phyloP scores from a whole-genome alignment of 2,888 invertebrate genomes.

The Spilosoma lubricipeda region DNA sequence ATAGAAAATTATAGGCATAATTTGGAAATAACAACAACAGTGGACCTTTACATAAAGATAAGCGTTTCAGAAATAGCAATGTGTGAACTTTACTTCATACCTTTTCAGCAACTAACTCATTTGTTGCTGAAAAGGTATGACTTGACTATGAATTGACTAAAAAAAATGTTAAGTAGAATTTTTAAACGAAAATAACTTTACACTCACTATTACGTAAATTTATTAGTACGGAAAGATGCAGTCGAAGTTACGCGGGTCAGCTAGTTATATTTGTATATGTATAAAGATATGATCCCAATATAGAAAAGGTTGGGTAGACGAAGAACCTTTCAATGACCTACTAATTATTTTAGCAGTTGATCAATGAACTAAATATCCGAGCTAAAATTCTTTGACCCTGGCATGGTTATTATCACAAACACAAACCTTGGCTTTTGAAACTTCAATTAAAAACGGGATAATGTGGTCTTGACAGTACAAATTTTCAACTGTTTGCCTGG shows the following conservation, averaged over 20 bases:
- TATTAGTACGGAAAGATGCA: no score
- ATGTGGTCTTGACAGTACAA: conserved; percentile 12
- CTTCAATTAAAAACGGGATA: conserved; percentile 8
- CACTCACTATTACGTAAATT: no score
- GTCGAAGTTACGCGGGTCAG: no score
- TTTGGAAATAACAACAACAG: no score
- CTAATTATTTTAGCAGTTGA: conserved; percentile 37
- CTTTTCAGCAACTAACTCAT: no score
- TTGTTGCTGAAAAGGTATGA: no score
- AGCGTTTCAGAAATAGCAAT: no score
- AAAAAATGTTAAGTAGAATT: no score
- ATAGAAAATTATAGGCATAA: neutral
- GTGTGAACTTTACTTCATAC: no score
- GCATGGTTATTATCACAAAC: conserved; percentile 5
- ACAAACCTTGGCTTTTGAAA: conserved; percentile 1
- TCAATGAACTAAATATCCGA: conserved; percentile 22
- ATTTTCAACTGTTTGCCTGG: conserved; percentile 34
- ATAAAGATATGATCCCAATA: conserved; percentile 40
- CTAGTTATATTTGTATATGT: neutral
- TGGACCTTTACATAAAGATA: no score
- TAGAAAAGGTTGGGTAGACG: conserved; percentile 47
- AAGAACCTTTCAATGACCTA: conserved; percentile 53
- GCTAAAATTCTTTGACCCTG: neutral
- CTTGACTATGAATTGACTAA: no score
- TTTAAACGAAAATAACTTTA: no score